These are phyloP conservation scores for Urosaurus nigricauda DNA, from an alignment of 2,797 vertebrate genomes.

Conservation along the genomic window DNA sequence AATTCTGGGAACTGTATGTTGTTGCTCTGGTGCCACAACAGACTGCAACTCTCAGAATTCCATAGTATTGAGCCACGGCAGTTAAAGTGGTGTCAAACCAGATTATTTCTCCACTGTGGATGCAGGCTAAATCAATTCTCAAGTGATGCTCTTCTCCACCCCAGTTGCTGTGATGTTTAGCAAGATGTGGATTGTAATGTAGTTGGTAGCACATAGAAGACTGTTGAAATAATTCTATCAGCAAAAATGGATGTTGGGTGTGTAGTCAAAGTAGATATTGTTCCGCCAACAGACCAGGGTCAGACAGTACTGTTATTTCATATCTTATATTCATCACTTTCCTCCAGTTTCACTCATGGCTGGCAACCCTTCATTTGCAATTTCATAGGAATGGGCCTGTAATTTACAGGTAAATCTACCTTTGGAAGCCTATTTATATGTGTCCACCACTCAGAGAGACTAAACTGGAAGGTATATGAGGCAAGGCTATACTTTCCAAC, in stretches of 20 bases:
- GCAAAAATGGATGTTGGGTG: neutral
- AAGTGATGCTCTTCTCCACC: neutral
- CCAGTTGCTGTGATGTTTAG: neutral
- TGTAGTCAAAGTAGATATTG: neutral
- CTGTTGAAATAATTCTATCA: neutral
- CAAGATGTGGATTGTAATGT: neutral
- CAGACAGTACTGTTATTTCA: neutral
- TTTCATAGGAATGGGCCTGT: neutral
- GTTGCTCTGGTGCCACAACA: too few relatives aligned
- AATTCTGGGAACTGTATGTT: too few relatives aligned
- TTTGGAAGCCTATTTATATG: neutral
- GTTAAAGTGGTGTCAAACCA: too few relatives aligned
- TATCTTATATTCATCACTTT: neutral
- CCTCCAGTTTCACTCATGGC: neutral
- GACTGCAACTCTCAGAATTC: too few relatives aligned
- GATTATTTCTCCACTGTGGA: too few relatives aligned
- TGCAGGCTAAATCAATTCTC: neutral
- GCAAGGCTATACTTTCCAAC: too few relatives aligned
- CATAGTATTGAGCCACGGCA: too few relatives aligned
- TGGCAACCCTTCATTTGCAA: neutral
- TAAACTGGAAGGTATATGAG: neutral
- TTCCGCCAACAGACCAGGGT: too few relatives aligned
- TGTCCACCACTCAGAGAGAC: neutral
- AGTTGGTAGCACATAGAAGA: neutral
- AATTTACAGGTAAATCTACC: neutral